These are phyloP conservation scores for Coreoperca whiteheadi DNA, from an alignment of 2,113 vertebrate genomes.

Conservation along the genomic window DNA sequence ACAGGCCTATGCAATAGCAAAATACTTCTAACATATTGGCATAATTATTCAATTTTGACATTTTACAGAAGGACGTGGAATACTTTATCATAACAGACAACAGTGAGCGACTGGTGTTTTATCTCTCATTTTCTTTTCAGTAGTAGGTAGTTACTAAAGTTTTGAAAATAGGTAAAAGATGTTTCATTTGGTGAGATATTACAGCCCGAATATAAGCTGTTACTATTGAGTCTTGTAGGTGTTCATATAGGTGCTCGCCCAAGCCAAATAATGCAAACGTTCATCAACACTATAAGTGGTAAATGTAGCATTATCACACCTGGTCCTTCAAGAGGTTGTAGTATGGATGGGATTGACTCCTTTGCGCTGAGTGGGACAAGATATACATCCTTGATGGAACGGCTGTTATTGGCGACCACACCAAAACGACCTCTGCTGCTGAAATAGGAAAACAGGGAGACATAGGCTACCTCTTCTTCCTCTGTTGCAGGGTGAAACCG, in stretches of 20 bases:
- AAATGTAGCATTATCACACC: slow-evolving; percentile 84
- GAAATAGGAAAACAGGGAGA: slow-evolving; percentile 98
- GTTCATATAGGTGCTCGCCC: neutral
- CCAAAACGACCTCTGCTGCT: slow-evolving; percentile 97
- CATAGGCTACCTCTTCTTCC: slow-evolving; percentile 97
- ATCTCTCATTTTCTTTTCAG: neutral
- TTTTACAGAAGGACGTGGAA: neutral
- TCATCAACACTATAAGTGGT: neutral
- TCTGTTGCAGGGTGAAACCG: slow-evolving; percentile 97
- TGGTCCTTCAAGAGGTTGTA: slow-evolving; percentile 97
- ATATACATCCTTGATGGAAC: slow-evolving; percentile 96
- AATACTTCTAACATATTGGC: neutral
- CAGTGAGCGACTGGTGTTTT: neutral
- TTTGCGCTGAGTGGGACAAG: slow-evolving; percentile 94
- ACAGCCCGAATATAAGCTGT: neutral
- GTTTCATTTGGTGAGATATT: neutral
- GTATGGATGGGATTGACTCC: slow-evolving; percentile 92
- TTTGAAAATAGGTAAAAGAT: neutral
- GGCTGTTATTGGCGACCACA: slow-evolving; percentile 94
- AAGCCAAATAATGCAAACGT: neutral
- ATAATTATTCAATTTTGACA: no score
- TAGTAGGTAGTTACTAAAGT: neutral
- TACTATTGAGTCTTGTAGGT: neutral
- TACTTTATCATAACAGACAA: neutral
- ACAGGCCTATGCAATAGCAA: neutral